Conservation (phyloP, 64 coral and sea anemone species). For the Acropora yongei region DNA sequence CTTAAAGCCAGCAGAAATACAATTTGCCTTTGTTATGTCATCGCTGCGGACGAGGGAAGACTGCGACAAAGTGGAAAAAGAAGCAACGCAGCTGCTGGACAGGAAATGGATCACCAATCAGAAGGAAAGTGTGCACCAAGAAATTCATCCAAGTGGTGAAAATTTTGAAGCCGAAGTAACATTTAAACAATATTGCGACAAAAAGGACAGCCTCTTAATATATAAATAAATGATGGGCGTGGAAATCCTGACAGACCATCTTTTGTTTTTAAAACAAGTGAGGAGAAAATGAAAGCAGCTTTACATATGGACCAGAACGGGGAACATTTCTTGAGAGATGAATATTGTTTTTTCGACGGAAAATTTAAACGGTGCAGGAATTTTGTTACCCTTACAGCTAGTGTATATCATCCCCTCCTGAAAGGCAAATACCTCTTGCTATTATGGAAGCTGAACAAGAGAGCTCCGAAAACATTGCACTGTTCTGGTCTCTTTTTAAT, state of each 20-base stretch:
- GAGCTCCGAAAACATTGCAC: not conserved
- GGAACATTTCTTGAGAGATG: slow-evolving; percentile 43
- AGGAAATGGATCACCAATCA: not conserved
- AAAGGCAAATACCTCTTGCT: slow-evolving; percentile 33
- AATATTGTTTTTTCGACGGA: slow-evolving; percentile 56
- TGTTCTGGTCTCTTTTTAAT: too few species aligned
- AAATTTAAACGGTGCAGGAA: slow-evolving; percentile 4
- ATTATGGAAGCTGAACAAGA: slow-evolving; percentile 29
- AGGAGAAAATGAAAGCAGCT: slow-evolving; percentile 30
- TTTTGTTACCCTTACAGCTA: slow-evolving; percentile 31
- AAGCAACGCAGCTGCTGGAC: slow-evolving; percentile 3
- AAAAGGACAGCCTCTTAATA: slow-evolving; percentile 35
- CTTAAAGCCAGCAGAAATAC: too few species aligned
- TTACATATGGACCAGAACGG: slow-evolving; percentile 54
- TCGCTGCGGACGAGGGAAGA: not conserved
- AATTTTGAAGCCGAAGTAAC: slow-evolving; percentile 55
- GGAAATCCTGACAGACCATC: slow-evolving; percentile 63
- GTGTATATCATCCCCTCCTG: slow-evolving; percentile 34
- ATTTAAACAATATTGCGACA: slow-evolving; percentile 66
- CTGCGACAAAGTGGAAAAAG: not conserved
- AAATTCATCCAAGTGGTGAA: slow-evolving; percentile 32
- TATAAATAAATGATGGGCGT: slow-evolving; percentile 50
- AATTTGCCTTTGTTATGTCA: too few species aligned
- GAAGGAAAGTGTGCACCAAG: not conserved
- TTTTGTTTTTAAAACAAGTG: slow-evolving; percentile 64